Conservation (phyloP, 1,140 invertebrate species). For the Lethrus apterus region DNA sequence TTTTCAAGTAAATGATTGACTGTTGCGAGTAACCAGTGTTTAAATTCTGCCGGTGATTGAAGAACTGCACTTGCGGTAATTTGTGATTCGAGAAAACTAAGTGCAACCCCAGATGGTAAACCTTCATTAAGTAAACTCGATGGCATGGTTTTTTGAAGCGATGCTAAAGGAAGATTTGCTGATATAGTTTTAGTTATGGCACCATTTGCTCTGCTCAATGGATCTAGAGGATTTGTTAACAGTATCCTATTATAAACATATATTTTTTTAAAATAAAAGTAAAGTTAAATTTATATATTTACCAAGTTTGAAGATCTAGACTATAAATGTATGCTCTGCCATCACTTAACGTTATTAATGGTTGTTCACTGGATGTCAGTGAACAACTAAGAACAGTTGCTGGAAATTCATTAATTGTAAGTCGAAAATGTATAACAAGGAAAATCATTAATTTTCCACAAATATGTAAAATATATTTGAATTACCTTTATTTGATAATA, state of each 20-base stretch:
- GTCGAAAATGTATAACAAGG: background rate
- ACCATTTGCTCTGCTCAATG: conserved; percentile 41
- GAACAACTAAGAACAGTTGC: conserved; percentile 50
- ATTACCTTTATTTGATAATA: conserved; percentile 43
- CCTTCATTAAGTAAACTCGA: conserved; percentile 31
- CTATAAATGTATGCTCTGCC: conserved; percentile 62
- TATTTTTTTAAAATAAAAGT: background rate
- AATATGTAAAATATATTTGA: conserved; percentile 15
- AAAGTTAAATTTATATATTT: conserved; percentile 28
- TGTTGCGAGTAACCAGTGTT: conserved; percentile 68
- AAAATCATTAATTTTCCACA: background rate
- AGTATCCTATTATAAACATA: conserved; percentile 38
- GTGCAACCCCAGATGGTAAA: conserved; percentile 45
- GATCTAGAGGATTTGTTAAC: conserved; percentile 44
- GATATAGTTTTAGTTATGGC: conserved; percentile 26
- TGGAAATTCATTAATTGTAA: conserved; percentile 21
- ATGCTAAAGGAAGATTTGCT: conserved; percentile 32
- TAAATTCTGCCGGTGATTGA: conserved; percentile 63
- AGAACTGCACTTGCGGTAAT: conserved; percentile 60
- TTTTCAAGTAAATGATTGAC: conserved; percentile 68
- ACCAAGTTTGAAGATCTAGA: conserved; percentile 58
- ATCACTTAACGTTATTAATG: conserved; percentile 57
- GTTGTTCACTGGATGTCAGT: conserved; percentile 54
- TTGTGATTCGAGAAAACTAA: conserved; percentile 73
- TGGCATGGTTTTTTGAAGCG: conserved; percentile 32